phyloP scores from a whole-genome alignment of 2,888 invertebrate genomes.

The Carcina quercana region DNA sequence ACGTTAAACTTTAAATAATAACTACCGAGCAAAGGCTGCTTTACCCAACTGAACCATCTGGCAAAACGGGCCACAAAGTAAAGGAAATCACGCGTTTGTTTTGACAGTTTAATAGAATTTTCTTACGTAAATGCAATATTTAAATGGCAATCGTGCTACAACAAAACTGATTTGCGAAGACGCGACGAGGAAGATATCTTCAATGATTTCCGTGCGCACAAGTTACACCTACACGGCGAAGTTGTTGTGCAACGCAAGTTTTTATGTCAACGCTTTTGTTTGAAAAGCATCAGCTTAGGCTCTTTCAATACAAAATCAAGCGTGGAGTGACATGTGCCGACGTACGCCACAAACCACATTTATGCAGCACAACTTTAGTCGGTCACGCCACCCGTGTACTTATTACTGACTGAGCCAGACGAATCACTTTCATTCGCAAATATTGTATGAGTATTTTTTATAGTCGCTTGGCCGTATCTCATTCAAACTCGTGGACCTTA shows the following conservation, averaged over 20 bases:
- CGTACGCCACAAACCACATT: too few species aligned
- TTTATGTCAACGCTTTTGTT: slow-evolving; percentile 35
- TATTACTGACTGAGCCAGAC: too few species aligned
- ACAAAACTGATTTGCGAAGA: slow-evolving; percentile 29
- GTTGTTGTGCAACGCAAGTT: slow-evolving; percentile 41
- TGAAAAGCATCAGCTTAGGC: slow-evolving; percentile 28
- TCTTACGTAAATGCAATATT: slow-evolving; percentile 26
- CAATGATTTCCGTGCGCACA: slow-evolving; percentile 45
- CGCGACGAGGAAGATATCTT: slow-evolving; percentile 44
- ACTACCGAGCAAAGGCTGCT: slow-evolving; percentile 1
- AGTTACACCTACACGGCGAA: slow-evolving; percentile 35
- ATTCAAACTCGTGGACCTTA: too few species aligned
- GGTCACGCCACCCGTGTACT: too few species aligned
- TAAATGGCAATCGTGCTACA: too few species aligned
- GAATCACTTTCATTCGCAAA: too few species aligned
- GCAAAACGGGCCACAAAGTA: background rate
- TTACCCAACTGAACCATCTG: background rate
- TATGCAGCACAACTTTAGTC: too few species aligned
- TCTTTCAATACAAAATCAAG: slow-evolving; percentile 29
- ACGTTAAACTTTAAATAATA: slow-evolving; percentile 5
- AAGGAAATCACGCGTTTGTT: background rate
- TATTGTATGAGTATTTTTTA: too few species aligned
- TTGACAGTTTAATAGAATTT: background rate
- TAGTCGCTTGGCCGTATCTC: too few species aligned
- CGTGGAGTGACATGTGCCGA: slow-evolving; percentile 35